Evolutionary conservation across 2,113 vertebrate genomes (phyloP), one percentile per base, ranked within the genome.

Genomic region (Mobula hypostoma): DNA sequence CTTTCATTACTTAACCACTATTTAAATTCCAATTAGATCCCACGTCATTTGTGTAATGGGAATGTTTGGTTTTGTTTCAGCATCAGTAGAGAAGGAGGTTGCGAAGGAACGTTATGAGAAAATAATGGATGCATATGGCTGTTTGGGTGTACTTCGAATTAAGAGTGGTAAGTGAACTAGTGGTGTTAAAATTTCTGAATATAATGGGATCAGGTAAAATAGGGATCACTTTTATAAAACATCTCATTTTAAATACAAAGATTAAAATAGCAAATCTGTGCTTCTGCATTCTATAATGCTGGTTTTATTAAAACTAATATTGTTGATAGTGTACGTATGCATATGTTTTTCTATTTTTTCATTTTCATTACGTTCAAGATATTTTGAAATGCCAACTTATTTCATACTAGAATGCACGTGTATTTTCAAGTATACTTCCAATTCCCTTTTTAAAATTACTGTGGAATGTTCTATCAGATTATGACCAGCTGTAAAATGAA

Each of bases 101-200:
- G 96, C 97, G 95, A 97, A 96, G 95, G 96, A 96, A 94, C 97
- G 97, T 32, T 98, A 97, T 95, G 97, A 96, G 94, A 97, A 97
- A 94, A 95, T 96, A 68, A 94, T 96, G 21, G 97, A 97, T 12
- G 97, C 97, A 36, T 97, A 97, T 0, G 97, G 97, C 93, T 98
- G 97, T 94, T 94, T 98, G 94, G 97, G 97, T 66, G 96, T 97
- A 82, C 96, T 98, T 95, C 96, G 96, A 94, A 77, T 98, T 61
- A 96, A 95, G 94, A 95, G 95, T 6, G 97, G 97, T 98, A 95
- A 97, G 97, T 96, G 85, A 40, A 36, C 0, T 40, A 36, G 12
- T 72, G 36, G n/a, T 29, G 14, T 66, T 66, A 6, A 14, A 29
- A 88, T 63, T 63, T 88, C 58, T 12, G n/a, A 14, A 63, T 88